phyloP scores from a whole-genome alignment of 2,888 invertebrate genomes.

The Dasysyrphus tricinctus region DNA sequence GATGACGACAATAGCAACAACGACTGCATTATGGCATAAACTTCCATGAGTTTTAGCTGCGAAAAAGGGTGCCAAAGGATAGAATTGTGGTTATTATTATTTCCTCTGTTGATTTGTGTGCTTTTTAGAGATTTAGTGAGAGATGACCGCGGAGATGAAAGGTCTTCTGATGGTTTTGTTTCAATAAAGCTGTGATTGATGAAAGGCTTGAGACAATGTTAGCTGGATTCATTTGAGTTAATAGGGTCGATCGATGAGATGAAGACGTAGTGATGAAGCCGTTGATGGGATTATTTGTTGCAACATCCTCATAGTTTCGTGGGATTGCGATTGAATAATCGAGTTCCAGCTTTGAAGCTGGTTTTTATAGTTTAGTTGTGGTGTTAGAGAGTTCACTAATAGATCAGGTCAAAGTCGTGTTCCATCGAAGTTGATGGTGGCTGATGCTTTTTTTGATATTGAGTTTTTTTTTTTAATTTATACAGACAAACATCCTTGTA shows the following conservation, averaged over 20 bases:
- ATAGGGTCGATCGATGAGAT: slow-evolving; percentile 68
- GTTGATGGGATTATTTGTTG: slow-evolving; percentile 67
- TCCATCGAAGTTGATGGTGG: slow-evolving; percentile 16
- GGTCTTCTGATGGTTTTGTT: slow-evolving; percentile 68
- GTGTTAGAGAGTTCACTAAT: slow-evolving; percentile 60
- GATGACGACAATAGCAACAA: neutral
- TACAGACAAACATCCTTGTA: no score
- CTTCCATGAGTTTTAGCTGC: neutral
- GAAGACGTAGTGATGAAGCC: slow-evolving; percentile 47
- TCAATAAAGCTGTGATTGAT: slow-evolving; percentile 46
- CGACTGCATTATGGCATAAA: neutral
- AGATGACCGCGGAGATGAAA: slow-evolving; percentile 71
- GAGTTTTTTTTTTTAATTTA: slow-evolving; percentile 36
- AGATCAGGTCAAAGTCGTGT: slow-evolving; percentile 69
- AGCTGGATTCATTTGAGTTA: slow-evolving; percentile 68
- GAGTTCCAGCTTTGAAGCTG: slow-evolving; percentile 45
- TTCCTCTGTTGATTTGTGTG: slow-evolving; percentile 60
- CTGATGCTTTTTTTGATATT: slow-evolving; percentile 18
- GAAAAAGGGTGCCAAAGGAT: slow-evolving; percentile 65
- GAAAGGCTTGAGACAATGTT: slow-evolving; percentile 62
- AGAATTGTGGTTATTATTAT: slow-evolving; percentile 42
- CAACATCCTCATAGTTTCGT: slow-evolving; percentile 58
- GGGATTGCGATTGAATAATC: slow-evolving; percentile 66
- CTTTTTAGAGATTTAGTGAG: slow-evolving; percentile 48
- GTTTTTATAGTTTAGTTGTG: slow-evolving; percentile 28